phyloP scores from a whole-genome alignment of 1,140 invertebrate genomes.

The Sycophila sp. region DNA sequence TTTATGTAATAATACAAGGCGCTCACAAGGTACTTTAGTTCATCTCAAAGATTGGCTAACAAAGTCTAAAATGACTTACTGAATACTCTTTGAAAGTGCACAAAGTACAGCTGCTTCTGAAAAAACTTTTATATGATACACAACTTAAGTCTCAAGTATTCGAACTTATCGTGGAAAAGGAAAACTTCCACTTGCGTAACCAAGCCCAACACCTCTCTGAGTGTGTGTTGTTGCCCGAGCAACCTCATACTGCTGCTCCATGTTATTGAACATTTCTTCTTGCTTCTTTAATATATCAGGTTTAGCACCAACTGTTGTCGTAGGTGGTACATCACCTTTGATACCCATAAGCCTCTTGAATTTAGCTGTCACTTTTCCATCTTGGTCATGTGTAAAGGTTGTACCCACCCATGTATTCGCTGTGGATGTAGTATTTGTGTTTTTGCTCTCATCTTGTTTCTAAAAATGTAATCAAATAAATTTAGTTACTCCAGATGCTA shows the following conservation, averaged over 20 bases:
- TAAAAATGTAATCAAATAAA: constrained; percentile 38
- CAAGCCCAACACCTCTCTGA: constrained; percentile 90
- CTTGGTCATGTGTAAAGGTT: constrained; percentile 87
- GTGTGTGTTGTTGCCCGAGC: constrained; percentile 93
- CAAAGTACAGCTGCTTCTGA: constrained; percentile 8
- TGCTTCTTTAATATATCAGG: constrained; percentile 81
- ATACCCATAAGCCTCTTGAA: constrained; percentile 97
- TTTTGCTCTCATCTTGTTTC: constrained; percentile 56
- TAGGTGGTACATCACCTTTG: constrained; percentile 70
- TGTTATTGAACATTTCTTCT: constrained; percentile 88
- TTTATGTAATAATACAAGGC: background rate
- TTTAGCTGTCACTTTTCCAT: constrained; percentile 92
- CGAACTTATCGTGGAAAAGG: constrained; percentile 63
- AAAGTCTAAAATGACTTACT: background rate
- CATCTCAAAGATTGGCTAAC: background rate
- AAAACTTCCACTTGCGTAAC: constrained; percentile 71
- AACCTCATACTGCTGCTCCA: constrained; percentile 95
- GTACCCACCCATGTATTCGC: constrained; percentile 82
- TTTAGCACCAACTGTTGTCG: constrained; percentile 55
- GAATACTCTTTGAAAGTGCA: constrained; percentile 13
- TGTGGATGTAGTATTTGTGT: constrained; percentile 56
- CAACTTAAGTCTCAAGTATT: constrained; percentile 12
- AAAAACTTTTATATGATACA: constrained; percentile 27
- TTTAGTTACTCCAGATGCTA: no score
- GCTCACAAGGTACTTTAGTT: constrained; percentile 4